phyloP scores from a whole-genome alignment of 2,113 vertebrate species.

The Carassius auratus region DNA sequence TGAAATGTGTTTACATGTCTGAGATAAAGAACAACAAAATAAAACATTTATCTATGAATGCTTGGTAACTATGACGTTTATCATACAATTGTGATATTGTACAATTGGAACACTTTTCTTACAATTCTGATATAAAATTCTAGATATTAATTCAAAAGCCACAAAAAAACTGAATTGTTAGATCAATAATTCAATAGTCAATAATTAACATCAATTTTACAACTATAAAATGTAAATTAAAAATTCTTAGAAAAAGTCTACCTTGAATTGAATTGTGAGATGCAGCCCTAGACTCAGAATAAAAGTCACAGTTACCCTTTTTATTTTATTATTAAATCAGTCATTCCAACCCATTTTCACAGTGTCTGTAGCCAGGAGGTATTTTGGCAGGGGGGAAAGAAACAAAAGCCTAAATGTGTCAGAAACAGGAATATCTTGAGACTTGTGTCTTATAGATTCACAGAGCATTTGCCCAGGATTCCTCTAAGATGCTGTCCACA shows the following conservation, averaged over 20 bases:
- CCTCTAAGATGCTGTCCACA: constrained; percentile 66
- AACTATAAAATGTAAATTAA: too few species aligned
- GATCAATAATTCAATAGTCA: too few species aligned
- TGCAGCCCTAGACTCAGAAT: too few species aligned
- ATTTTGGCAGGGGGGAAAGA: background rate
- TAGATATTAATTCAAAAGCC: too few species aligned
- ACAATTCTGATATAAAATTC: background rate
- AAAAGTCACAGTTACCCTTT: too few species aligned
- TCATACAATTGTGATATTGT: too few species aligned
- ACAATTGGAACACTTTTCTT: background rate
- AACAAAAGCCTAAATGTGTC: background rate
- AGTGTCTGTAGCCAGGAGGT: background rate
- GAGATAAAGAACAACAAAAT: background rate
- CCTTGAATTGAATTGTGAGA: too few species aligned
- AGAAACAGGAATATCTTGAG: background rate
- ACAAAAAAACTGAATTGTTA: too few species aligned
- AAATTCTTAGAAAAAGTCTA: too few species aligned
- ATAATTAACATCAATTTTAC: too few species aligned
- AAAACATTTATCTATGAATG: background rate
- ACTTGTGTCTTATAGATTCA: constrained; percentile 18
- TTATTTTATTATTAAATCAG: too few species aligned
- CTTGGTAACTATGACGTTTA: background rate
- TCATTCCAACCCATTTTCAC: background rate
- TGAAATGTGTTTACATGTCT: background rate
- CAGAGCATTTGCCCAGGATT: constrained; percentile 69